Conservation (phyloP, 53 echinoderm and acorn worm species). For the Arbacia lixula region DNA sequence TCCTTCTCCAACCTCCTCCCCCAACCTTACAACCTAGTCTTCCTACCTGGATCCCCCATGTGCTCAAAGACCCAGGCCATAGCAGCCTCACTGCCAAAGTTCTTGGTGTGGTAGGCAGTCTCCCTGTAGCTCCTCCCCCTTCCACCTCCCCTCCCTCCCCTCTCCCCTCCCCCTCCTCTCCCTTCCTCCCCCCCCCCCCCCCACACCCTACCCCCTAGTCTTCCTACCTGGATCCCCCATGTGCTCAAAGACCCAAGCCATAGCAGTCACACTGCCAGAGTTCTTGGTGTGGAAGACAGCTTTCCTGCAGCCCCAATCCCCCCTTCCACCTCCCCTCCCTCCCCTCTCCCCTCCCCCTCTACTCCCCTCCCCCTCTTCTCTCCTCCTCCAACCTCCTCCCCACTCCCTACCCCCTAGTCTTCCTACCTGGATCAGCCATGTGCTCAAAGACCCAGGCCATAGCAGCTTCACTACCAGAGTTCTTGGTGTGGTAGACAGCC, state of each 20-base stretch:
- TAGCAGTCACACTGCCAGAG: constrained; percentile 79
- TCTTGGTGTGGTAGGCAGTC: constrained; percentile 81
- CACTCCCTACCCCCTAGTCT: background rate
- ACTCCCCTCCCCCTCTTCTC: no score
- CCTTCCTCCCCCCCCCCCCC: no score
- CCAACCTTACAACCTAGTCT: background rate
- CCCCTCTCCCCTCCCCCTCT: no score
- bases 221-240: constrained; percentile 63
- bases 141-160: no score
- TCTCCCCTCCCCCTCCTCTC: no score
- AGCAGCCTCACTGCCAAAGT: constrained; percentile 79
- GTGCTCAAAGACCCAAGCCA: constrained; percentile 78
- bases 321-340: no score
- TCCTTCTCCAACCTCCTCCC: no score
- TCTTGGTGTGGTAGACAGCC: constrained; percentile 94
- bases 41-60: constrained; percentile 66
- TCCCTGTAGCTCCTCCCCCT: no score
- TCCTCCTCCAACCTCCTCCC: no score
- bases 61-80: constrained; percentile 91
- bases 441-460: constrained; percentile 92
- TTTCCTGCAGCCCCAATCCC: background rate
- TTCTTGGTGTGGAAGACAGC: constrained; percentile 94
- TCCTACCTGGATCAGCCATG: constrained; percentile 52
- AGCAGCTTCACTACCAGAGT: constrained; percentile 82
- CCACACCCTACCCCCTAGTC: no score